These are phyloP conservation scores for Megaceryle torquata DNA, from an alignment of 2,113 vertebrate species.

Conservation along the genomic window DNA sequence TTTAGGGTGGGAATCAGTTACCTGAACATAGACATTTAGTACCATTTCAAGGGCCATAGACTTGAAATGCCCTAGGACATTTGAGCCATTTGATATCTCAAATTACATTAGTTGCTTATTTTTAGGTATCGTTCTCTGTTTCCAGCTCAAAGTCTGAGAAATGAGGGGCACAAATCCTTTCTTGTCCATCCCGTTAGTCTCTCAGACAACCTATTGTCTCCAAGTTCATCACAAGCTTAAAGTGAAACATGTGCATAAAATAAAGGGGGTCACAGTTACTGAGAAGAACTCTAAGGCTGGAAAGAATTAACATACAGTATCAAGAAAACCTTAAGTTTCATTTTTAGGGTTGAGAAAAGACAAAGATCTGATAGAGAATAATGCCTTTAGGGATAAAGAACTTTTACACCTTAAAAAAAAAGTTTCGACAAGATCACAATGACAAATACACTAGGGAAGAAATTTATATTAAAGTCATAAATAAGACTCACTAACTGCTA, in stretches of 20 bases:
- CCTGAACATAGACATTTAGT: not conserved
- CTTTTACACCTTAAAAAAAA: not conserved
- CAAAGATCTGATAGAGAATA: not conserved
- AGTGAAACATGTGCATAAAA: not conserved
- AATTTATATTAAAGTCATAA: slow-evolving; percentile 55
- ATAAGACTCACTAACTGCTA: slow-evolving; percentile 16
- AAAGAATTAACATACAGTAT: not conserved
- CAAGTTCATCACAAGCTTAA: not conserved
- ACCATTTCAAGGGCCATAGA: not conserved
- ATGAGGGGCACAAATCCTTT: not conserved
- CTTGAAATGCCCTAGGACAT: not conserved
- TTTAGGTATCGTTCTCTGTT: not conserved
- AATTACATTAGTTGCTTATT: not conserved
- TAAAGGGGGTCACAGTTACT: not conserved
- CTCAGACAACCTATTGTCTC: not conserved
- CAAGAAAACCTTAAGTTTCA: not conserved
- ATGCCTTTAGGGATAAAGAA: not conserved
- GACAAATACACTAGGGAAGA: slow-evolving; percentile 13
- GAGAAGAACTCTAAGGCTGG: not conserved
- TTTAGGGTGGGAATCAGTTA: not conserved
- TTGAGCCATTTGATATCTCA: not conserved
- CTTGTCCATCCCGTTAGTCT: not conserved
- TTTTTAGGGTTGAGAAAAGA: not conserved
- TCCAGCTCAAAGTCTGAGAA: not conserved
- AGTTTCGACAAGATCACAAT: not conserved